Conservation (phyloP, 2,797 vertebrate genomes). For the Schizothorax lantsangensis region DNA sequence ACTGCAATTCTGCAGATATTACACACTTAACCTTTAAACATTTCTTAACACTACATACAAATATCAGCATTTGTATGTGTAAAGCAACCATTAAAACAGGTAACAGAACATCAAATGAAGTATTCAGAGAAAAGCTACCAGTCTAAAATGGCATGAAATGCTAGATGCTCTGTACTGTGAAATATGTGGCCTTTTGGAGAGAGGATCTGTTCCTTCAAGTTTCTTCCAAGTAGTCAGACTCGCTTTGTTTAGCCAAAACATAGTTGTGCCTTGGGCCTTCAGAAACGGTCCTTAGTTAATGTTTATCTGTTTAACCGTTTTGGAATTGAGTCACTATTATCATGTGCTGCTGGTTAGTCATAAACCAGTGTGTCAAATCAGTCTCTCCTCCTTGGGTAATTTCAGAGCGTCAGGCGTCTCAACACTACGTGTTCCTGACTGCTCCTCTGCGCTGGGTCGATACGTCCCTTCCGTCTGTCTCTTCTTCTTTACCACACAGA, state of each 20-base stretch:
- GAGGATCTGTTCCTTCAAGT: slow-evolving; percentile 23
- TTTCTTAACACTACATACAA: background rate
- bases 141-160: background rate
- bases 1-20: background rate
- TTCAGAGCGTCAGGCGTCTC: slow-evolving; percentile 81
- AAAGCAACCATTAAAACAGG: slow-evolving; percentile 7
- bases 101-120: background rate
- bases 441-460: slow-evolving; percentile 88
- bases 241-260: slow-evolving; percentile 7
- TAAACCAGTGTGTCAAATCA: slow-evolving; percentile 78
- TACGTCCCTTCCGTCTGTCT: slow-evolving; percentile 93
- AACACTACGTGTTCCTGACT: slow-evolving; percentile 79
- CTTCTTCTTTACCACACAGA: slow-evolving; percentile 86
- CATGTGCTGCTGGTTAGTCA: background rate
- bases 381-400: slow-evolving; percentile 90
- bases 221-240: slow-evolving; percentile 35
- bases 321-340: background rate
- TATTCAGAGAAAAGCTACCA: background rate
- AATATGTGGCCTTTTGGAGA: background rate
- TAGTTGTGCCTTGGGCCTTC: background rate
- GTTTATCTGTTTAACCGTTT: slow-evolving; percentile 24
- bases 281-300: slow-evolving; percentile 2
- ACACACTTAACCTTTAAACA: background rate
- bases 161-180: slow-evolving; percentile 2
- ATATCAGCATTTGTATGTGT: background rate